Base-by-base conservation (phyloP, 1,140 invertebrate genomes). In the Dermatophagoides farinae region DNA sequence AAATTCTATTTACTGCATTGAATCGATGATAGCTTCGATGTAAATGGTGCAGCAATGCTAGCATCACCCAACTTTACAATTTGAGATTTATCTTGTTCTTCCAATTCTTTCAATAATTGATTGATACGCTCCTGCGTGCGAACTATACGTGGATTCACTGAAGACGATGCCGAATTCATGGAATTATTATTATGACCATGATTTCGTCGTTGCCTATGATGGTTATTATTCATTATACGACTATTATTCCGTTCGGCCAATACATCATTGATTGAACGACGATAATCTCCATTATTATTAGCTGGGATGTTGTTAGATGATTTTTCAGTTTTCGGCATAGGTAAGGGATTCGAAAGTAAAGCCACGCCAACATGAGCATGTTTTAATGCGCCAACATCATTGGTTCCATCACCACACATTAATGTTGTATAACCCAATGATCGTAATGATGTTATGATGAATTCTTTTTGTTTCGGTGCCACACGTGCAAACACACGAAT, bases 391-490 rank as follows among this genome's bases (percentile, higher is more conserved):
- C 96, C 96, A 25, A 99, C 96, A 77, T 99, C 96, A 75, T 99
- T 99, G 1, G 96, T 99, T 62, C 96, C 96, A 77, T 99, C 96
- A n/a, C 96, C 96, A 72, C 95, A 98, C 96, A 99, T 99, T 0
- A 99, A 72, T 0, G 92, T 96, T 4, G 78, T 78, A 69, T 81
- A 93, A 22, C 95, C 95, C 1, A 90, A 70, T 37, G 79, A 76
- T 72, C 96, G 96, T 37, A 97, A 72, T 11, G 82, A 80, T 1
- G 88, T 84, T 43, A 98, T 85, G 1, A 97, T 85, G 71, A 83
- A 85, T 75, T 99, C 95, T 61, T 97, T 97, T 70, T 97, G 91
- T 69, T 95, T 96, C 1, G 92, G 92, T 14, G 87, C 87, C 68
- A 95, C 90, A 66, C 92, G 76, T 2, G 92, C 91, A 74, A 88